These are phyloP conservation scores for Chouioia cunea DNA, from an alignment of 2,888 invertebrate genomes.

Conservation along the genomic window DNA sequence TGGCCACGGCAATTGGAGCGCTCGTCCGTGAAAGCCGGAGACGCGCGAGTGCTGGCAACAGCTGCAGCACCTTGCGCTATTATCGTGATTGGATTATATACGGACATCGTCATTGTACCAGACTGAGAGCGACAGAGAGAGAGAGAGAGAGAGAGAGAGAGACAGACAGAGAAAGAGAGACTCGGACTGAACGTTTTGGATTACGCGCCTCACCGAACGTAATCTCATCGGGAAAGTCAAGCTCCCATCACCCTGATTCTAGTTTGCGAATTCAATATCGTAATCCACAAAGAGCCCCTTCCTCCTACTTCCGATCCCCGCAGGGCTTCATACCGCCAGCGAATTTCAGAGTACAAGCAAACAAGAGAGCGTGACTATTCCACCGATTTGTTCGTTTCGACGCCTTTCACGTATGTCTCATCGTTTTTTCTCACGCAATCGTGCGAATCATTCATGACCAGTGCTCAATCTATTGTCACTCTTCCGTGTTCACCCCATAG, in stretches of 20 bases:
- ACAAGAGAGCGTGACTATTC: too few species aligned
- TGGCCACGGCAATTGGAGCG: conserved; percentile 13
- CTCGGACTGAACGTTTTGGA: conserved; percentile 23
- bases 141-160: conserved; percentile 9
- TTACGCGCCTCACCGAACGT: conserved; percentile 35
- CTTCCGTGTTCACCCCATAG: too few species aligned
- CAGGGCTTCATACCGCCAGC: too few species aligned
- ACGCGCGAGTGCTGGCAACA: conserved; percentile 9
- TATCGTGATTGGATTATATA: conserved; percentile 38
- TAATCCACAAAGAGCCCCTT: conserved; percentile 21
- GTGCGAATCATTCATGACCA: too few species aligned
- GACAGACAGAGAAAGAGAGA: conserved; percentile 5
- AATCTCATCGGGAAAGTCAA: conserved; percentile 39
- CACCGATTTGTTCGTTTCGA: too few species aligned
- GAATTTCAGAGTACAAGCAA: too few species aligned
- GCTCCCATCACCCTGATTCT: conserved; percentile 22
- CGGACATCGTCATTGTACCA: conserved; percentile 13
- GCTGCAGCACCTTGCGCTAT: conserved; percentile 16
- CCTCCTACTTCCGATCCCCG: too few species aligned
- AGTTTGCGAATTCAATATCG: conserved; percentile 37
- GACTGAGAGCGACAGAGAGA: not conserved
- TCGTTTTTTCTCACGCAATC: too few species aligned
- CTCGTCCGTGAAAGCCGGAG: conserved; percentile 30
- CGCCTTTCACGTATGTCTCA: too few species aligned
- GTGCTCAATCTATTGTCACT: too few species aligned